Evolutionary conservation across 2,797 vertebrate species (phyloP).

Genomic region (Sciurus carolinensis): DNA sequence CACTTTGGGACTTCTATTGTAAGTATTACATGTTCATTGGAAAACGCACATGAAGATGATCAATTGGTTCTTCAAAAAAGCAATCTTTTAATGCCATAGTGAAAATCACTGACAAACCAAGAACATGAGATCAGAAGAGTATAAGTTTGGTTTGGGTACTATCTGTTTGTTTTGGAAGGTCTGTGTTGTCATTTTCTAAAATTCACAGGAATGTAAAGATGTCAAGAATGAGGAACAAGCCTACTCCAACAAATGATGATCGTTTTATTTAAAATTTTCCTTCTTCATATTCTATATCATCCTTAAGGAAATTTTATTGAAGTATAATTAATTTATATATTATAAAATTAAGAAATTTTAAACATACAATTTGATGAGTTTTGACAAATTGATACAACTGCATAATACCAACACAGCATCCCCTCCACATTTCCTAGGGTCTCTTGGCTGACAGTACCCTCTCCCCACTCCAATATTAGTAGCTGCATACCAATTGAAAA

Average conservation of each 20-base stretch:
- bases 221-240: not conserved
- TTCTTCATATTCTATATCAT: not conserved
- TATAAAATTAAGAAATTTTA: not conserved
- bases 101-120: slow-evolving; percentile 29
- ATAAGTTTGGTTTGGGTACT: not conserved
- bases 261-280: not conserved
- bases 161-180: not conserved
- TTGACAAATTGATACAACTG: not conserved
- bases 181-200: slow-evolving; percentile 32
- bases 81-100: not conserved
- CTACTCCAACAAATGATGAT: not conserved
- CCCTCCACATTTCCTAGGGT: not conserved
- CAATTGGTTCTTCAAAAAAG: not conserved
- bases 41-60: not conserved
- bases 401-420: not conserved
- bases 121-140: not conserved
- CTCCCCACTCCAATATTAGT: not conserved
- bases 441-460: not conserved
- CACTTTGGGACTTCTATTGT: not conserved
- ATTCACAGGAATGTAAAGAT: not conserved
- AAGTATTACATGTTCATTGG: not conserved
- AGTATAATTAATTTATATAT: not conserved
- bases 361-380: not conserved
- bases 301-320: not conserved
- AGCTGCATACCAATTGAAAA: not conserved